Conservation (phyloP, 2,113 vertebrate genomes). For the Phalacrocorax aristotelis region DNA sequence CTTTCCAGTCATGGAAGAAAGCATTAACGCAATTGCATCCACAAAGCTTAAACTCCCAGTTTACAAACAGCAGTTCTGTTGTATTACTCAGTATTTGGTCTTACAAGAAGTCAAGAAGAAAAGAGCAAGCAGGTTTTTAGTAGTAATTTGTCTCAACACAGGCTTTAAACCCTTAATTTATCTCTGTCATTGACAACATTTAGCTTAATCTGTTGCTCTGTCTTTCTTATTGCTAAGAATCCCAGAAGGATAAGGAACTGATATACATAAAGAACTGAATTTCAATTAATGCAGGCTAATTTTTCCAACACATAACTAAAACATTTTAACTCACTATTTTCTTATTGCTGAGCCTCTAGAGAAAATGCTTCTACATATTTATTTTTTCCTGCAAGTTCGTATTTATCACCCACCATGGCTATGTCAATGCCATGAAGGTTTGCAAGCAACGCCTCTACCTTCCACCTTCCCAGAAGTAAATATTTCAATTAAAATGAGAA, state of each 20-base stretch:
- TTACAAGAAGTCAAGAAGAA: background rate
- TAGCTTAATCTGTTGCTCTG: slow-evolving; percentile 64
- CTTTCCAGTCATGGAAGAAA: background rate
- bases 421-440: background rate
- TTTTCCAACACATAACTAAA: slow-evolving; percentile 46
- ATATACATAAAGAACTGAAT: slow-evolving; percentile 57
- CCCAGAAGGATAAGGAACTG: slow-evolving; percentile 57
- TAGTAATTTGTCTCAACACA: slow-evolving; percentile 53
- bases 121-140: slow-evolving; percentile 6
- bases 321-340: slow-evolving; percentile 41
- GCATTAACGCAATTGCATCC: rapidly evolving
- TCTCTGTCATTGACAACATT: slow-evolving; percentile 48
- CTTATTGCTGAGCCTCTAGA: slow-evolving; percentile 4
- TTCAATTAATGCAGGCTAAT: slow-evolving; percentile 64
- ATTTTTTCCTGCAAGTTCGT: background rate
- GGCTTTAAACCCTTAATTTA: slow-evolving; percentile 63
- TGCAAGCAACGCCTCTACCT: background rate
- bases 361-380: slow-evolving; percentile 19
- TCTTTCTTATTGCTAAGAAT: slow-evolving; percentile 22
- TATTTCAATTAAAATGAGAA: background rate
- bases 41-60: background rate
- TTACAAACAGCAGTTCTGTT: background rate
- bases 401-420: background rate
- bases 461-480: background rate
- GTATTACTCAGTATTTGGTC: background rate